Percentiles rank a stretch among this genome's conserved stretches.
These are phyloP conservation scores for Drosophila pruinosa DNA, from an alignment of 1,140 invertebrate genomes.

Conservation along the genomic window DNA sequence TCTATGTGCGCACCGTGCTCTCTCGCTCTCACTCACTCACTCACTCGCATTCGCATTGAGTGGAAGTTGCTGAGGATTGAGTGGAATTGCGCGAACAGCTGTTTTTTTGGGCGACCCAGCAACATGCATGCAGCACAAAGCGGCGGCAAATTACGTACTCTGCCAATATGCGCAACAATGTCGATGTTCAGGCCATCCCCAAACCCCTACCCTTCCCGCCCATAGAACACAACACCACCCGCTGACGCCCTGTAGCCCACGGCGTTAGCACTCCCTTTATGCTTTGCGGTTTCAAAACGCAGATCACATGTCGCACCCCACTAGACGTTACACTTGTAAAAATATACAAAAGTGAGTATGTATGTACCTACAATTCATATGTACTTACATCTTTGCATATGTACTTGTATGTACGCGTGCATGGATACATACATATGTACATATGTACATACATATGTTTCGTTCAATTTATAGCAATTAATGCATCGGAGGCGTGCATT, in stretches of 20 bases:
- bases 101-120: constrained; percentile 20
- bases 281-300: background rate
- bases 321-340: constrained; percentile 9
- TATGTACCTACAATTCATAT: no score
- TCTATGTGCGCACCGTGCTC: background rate
- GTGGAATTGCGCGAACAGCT: constrained; percentile 28
- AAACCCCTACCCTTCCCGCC: no score
- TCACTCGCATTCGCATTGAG: background rate
- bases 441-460: background rate
- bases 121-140: constrained; percentile 22
- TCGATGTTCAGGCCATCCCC: background rate
- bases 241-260: background rate
- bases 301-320: constrained; percentile 28
- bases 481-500: constrained; percentile 43
- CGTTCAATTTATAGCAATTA: constrained; percentile 48
- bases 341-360: no score
- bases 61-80: background rate
- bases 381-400: background rate
- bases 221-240: no score
- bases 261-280: background rate
- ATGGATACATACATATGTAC: background rate
- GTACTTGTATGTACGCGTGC: background rate
- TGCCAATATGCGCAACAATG: constrained; percentile 44
- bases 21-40: background rate
- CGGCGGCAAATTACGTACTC: constrained; percentile 18